Conservation (phyloP, 1,140 invertebrate species). For the Trachymyrmex septentrionalis region DNA sequence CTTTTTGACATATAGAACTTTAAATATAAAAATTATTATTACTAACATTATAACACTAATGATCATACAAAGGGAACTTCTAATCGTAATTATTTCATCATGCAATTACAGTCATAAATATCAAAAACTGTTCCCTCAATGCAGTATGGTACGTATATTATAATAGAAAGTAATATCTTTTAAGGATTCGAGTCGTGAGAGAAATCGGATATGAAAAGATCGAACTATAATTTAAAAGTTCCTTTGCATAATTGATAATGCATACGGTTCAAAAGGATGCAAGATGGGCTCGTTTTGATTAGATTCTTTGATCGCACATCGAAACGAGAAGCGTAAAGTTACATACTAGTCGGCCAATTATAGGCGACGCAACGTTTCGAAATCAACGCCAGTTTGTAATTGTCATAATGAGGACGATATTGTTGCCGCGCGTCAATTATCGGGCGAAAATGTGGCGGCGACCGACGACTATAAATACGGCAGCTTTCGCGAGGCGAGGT, state of each 20-base stretch:
- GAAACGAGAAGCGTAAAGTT: not conserved
- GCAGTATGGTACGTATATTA: not conserved
- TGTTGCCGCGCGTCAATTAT: conserved; percentile 80
- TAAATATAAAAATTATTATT: too few species aligned
- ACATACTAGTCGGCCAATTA: conserved; percentile 68
- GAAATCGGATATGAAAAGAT: not conserved
- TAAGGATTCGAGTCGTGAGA: not conserved
- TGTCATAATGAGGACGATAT: conserved; percentile 80
- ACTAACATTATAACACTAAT: too few species aligned
- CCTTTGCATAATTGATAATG: conserved; percentile 11
- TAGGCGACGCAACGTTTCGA: conserved; percentile 58
- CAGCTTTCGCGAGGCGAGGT: conserved; percentile 59
- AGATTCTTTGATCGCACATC: not conserved
- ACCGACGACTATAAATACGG: conserved; percentile 72
- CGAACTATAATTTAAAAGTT: conserved; percentile 10
- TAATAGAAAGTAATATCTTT: not conserved
- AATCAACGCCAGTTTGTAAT: conserved; percentile 78
- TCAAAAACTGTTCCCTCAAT: not conserved
- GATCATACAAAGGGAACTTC: too few species aligned
- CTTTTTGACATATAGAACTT: too few species aligned
- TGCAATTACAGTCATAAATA: too few species aligned
- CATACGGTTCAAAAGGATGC: not conserved
- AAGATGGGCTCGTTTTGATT: not conserved
- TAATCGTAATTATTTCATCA: too few species aligned
- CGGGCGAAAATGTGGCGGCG: conserved; percentile 69